Percentiles rank a stretch among this genome's conserved stretches.
phyloP scores from a whole-genome alignment of 1,140 invertebrate genomes.

The Drosophila nasuta region DNA sequence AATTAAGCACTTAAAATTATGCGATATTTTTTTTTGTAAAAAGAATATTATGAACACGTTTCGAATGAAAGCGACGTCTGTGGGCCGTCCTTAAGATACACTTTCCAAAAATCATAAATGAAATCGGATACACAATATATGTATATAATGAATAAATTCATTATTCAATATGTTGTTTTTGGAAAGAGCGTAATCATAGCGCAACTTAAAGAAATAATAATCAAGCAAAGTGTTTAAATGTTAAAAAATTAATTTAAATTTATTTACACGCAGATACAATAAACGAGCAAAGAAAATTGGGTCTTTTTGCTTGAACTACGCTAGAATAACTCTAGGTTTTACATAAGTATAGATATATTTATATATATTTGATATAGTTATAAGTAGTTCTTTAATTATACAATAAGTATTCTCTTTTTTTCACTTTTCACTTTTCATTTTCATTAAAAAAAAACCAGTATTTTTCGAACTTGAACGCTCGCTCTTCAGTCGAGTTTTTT shows the following conservation, averaged over 20 bases:
- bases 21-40: slow-evolving; percentile 25
- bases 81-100: slow-evolving; percentile 19
- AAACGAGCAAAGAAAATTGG: slow-evolving; percentile 76
- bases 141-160: neutral
- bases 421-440: slow-evolving; percentile 1
- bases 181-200: slow-evolving; percentile 25
- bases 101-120: slow-evolving; percentile 16
- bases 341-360: slow-evolving; percentile 44
- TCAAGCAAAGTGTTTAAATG: slow-evolving; percentile 54
- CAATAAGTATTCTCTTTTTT: slow-evolving; percentile 35
- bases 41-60: slow-evolving; percentile 55
- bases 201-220: slow-evolving; percentile 56
- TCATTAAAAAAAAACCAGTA: slow-evolving; percentile 68
- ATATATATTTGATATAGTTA: slow-evolving; percentile 65
- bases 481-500: slow-evolving; percentile 75
- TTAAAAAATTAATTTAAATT: slow-evolving; percentile 76
- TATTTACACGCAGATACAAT: slow-evolving; percentile 82
- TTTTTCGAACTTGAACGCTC: slow-evolving; percentile 82
- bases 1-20: slow-evolving; percentile 75
- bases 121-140: neutral
- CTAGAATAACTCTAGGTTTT: slow-evolving; percentile 66
- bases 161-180: slow-evolving; percentile 2
- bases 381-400: slow-evolving; percentile 62
- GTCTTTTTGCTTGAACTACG: slow-evolving; percentile 78
- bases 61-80: slow-evolving; percentile 30